These are phyloP conservation scores for Chitala chitala DNA, from an alignment of 2,113 vertebrate species.

Conservation along the genomic window DNA sequence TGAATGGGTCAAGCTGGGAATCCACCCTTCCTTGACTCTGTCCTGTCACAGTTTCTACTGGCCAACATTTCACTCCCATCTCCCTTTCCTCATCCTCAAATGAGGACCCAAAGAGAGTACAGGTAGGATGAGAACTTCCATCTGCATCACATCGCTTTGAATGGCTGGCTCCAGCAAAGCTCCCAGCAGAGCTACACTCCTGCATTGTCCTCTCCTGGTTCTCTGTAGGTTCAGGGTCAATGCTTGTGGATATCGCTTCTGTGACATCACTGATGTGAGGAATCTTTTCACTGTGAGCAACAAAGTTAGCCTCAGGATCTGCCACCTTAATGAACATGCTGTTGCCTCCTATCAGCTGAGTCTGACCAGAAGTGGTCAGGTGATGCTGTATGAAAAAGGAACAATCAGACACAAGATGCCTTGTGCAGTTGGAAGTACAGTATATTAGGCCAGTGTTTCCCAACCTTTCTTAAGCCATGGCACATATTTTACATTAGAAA, in stretches of 20 bases:
- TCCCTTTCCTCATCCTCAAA: too few relatives aligned
- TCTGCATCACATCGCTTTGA: too few relatives aligned
- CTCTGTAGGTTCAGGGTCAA: background rate
- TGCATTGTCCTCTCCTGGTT: background rate
- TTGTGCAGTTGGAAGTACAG: background rate
- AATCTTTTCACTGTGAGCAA: background rate
- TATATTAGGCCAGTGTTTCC: too few relatives aligned
- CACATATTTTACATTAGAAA: too few relatives aligned
- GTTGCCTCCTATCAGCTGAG: conserved; percentile 2
- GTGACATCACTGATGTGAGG: background rate
- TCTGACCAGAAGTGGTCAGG: background rate
- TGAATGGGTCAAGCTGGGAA: too few relatives aligned
- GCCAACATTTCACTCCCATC: too few relatives aligned
- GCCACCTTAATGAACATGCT: background rate
- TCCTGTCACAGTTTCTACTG: too few relatives aligned
- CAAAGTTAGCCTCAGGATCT: conserved; percentile 3
- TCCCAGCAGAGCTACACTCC: background rate
- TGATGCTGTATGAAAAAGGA: background rate
- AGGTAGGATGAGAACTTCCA: too few relatives aligned
- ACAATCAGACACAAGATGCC: background rate
- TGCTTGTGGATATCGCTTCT: background rate
- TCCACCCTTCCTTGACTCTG: too few relatives aligned
- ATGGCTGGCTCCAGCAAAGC: too few relatives aligned
- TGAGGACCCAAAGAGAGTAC: too few relatives aligned
- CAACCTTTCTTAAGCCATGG: too few relatives aligned